Conservation (phyloP, 2,888 invertebrate genomes). For the Parasteatoda lunata region DNA sequence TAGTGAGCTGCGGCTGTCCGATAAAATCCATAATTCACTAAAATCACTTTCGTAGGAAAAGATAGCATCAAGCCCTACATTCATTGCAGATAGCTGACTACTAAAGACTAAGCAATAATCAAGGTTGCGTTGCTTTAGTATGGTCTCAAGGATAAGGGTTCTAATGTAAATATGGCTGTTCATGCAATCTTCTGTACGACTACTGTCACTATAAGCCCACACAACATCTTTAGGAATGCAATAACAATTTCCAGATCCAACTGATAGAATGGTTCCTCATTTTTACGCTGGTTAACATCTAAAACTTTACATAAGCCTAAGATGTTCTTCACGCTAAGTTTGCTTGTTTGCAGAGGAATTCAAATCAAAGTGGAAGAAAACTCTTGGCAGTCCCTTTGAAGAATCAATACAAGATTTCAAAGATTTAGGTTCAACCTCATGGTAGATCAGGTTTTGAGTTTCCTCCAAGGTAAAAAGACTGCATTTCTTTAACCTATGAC, state of each 20-base stretch:
- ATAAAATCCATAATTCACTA: neutral
- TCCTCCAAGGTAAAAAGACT: neutral
- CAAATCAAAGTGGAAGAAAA: conserved; percentile 3
- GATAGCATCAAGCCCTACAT: neutral
- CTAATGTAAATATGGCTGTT: neutral
- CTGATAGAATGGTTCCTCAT: neutral
- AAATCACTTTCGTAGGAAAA: neutral
- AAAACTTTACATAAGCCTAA: neutral
- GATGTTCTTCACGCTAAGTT: neutral
- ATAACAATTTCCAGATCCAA: too few species aligned
- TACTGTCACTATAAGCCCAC: neutral
- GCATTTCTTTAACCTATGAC: neutral
- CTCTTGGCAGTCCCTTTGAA: neutral
- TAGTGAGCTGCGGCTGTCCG: neutral
- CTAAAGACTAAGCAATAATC: neutral
- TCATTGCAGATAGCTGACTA: neutral
- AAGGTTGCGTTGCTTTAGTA: neutral
- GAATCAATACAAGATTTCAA: conserved; percentile 1
- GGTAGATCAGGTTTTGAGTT: neutral
- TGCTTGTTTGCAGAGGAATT: neutral
- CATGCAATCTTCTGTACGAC: neutral
- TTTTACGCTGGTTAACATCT: too few species aligned
- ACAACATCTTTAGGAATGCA: neutral
- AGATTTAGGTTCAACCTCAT: neutral
- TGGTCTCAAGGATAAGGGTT: neutral